Percentiles rank a stretch among this genome's conserved stretches.
Conservation (phyloP, 2,797 vertebrate species). For the Nothura maculosa region DNA sequence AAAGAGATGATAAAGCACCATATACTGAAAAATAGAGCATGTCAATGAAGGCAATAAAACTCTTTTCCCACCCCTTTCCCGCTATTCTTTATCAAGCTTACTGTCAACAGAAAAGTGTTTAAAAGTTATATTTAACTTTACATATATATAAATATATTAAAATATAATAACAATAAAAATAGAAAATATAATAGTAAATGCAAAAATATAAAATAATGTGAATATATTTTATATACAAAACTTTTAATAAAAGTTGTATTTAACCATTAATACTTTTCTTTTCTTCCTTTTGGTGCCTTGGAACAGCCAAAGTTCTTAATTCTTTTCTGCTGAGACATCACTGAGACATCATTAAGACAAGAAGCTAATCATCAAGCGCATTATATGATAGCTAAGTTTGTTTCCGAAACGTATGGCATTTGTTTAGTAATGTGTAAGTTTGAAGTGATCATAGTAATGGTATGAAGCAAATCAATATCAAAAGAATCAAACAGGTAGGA, state of each 20-base stretch:
- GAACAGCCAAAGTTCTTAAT: neutral
- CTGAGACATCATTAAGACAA: neutral
- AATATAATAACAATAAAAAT: no score
- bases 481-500: neutral
- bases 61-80: neutral
- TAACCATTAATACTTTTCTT: neutral
- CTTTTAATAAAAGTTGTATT: no score
- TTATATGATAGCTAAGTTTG: neutral
- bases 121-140: neutral
- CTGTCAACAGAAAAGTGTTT: neutral
- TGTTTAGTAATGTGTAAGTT: neutral
- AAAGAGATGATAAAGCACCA: neutral
- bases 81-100: neutral
- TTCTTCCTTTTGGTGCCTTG: neutral
- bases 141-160: no score
- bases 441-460: neutral
- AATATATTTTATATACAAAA: no score
- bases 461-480: neutral
- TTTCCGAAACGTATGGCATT: neutral
- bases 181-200: no score
- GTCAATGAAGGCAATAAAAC: neutral
- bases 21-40: neutral
- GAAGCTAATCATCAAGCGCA: neutral
- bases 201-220: no score
- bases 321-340: neutral